A percentile compares a stretch with the other conserved stretches of the same genome.
These are phyloP conservation scores for Pygoscelis antarcticus DNA, from an alignment of 2,113 vertebrate species.

Conservation along the genomic window DNA sequence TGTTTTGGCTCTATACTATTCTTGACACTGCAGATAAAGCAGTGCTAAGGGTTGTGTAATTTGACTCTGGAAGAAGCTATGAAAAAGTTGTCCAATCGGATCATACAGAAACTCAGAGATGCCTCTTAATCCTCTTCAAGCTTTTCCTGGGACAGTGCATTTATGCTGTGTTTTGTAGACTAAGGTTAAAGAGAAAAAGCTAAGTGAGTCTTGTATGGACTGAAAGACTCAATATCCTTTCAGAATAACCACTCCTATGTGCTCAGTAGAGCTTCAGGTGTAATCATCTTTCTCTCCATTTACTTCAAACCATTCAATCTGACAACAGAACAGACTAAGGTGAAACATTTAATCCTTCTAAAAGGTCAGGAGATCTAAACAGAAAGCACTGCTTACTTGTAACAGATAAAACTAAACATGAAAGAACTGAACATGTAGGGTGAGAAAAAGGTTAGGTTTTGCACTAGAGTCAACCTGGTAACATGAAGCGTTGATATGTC, in stretches of 20 bases:
- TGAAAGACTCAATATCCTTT: neutral
- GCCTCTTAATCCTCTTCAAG: neutral
- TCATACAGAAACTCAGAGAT: neutral
- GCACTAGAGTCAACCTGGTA: neutral
- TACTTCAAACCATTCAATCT: neutral
- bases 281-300: neutral
- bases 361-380: neutral
- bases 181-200: neutral
- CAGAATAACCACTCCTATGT: neutral
- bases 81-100: rapidly evolving
- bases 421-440: neutral
- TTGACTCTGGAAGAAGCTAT: neutral
- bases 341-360: neutral
- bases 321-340: neutral
- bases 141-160: neutral
- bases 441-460: neutral
- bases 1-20: neutral
- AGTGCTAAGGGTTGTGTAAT: neutral
- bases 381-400: neutral
- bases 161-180: neutral
- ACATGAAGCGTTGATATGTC: neutral
- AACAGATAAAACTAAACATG: neutral
- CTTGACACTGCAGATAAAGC: neutral
- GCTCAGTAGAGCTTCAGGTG: neutral
- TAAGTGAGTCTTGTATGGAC: neutral